A percentile compares a stretch with the other conserved stretches of the same genome.
phyloP scores from a whole-genome alignment of 2,888 invertebrate genomes.

The Diadegma fenestrale region DNA sequence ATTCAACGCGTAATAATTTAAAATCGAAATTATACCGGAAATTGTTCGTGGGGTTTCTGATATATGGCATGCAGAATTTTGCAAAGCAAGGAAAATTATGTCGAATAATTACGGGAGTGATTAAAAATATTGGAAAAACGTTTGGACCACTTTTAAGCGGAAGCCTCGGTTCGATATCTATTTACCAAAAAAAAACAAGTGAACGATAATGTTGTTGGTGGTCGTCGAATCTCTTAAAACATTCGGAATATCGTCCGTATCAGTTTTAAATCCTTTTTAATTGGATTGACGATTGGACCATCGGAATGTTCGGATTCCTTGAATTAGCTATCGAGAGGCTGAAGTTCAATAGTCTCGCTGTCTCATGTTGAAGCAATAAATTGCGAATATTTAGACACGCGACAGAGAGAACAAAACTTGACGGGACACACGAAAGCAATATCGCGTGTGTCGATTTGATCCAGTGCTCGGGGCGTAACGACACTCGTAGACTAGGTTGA shows the following conservation, averaged over 20 bases:
- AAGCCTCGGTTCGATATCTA: no score
- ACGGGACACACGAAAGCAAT: not conserved
- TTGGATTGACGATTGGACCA: not conserved
- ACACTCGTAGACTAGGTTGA: constrained; percentile 23
- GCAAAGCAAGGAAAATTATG: no score
- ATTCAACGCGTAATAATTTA: not conserved
- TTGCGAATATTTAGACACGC: not conserved
- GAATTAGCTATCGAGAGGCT: not conserved
- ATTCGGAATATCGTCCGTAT: not conserved
- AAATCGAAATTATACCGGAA: not conserved
- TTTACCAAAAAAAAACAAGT: not conserved
- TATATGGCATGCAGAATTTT: not conserved
- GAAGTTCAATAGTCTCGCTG: not conserved
- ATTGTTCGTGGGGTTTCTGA: not conserved
- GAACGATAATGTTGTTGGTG: not conserved
- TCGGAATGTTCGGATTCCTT: not conserved
- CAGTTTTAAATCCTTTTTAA: no score
- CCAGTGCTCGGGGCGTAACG: constrained; percentile 13
- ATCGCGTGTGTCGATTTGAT: constrained; percentile 19
- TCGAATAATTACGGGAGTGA: no score
- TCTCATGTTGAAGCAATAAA: not conserved
- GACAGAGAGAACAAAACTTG: not conserved
- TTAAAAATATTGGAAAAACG: no score
- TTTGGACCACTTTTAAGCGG: no score
- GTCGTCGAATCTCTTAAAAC: not conserved